These are phyloP conservation scores for Antheraea yamamai DNA, from an alignment of 2,888 invertebrate species.

Conservation along the genomic window DNA sequence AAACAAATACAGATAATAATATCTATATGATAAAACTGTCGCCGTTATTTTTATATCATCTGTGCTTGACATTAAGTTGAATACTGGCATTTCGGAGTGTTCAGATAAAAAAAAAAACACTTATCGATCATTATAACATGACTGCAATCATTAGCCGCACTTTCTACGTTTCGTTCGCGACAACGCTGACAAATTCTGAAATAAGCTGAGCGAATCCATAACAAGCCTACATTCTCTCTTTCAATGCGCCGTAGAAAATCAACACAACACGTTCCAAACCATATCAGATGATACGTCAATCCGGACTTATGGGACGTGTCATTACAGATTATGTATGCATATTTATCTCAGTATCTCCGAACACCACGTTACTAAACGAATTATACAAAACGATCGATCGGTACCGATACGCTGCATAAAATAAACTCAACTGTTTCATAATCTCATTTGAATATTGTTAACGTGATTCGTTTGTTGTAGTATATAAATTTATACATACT, in stretches of 20 bases:
- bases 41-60: too few relatives aligned
- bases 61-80: too few relatives aligned
- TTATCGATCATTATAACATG: background rate
- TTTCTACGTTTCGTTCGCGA: background rate
- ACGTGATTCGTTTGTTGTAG: background rate
- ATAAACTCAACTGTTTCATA: constrained; percentile 14
- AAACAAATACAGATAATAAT: too few relatives aligned
- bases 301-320: constrained; percentile 36
- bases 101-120: background rate
- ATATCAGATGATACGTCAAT: constrained; percentile 51
- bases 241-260: constrained; percentile 44
- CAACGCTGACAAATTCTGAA: constrained; percentile 9
- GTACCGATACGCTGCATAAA: constrained; percentile 11
- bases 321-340: constrained; percentile 47
- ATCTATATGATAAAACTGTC: too few relatives aligned
- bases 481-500: background rate
- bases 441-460: background rate
- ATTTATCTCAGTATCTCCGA: constrained; percentile 42
- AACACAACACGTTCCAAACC: constrained; percentile 43
- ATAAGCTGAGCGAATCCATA: constrained; percentile 27
- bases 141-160: constrained; percentile 1
- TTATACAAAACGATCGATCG: constrained; percentile 18
- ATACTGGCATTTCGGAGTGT: too few relatives aligned
- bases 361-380: constrained; percentile 22
- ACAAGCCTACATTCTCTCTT: constrained; percentile 35